Percentiles rank a stretch among this genome's conserved stretches.
Evolutionary conservation across 2,888 invertebrate species (phyloP).

Genomic region (Philonicus albiceps): DNA sequence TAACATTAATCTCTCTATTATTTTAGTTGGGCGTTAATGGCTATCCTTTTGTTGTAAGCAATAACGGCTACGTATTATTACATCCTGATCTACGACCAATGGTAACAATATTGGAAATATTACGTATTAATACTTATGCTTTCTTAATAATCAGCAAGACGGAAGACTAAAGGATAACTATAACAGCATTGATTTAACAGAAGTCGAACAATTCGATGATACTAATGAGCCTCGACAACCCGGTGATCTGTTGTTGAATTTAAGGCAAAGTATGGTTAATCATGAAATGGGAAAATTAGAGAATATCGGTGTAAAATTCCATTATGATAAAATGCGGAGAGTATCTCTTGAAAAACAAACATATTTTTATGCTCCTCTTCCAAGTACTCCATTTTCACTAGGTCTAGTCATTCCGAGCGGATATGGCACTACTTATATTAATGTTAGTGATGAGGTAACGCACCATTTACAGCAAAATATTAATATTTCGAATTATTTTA

Average conservation of each 20-base stretch:
- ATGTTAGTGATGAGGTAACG: constrained; percentile 80
- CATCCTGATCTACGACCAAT: constrained; percentile 93
- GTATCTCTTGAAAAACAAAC: constrained; percentile 81
- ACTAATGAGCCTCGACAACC: constrained; percentile 72
- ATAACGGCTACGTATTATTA: constrained; percentile 93
- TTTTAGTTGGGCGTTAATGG: constrained; percentile 91
- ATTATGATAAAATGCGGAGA: constrained; percentile 86
- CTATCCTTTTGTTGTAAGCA: constrained; percentile 95
- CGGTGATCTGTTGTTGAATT: constrained; percentile 66
- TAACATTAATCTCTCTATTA: neutral
- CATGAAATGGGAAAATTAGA: constrained; percentile 72
- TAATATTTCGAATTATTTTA: constrained; percentile 77
- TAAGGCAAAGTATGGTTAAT: constrained; percentile 75
- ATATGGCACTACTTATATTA: constrained; percentile 70
- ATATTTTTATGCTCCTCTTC: constrained; percentile 82
- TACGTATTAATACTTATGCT: neutral
- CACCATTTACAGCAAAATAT: constrained; percentile 72
- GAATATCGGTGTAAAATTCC: constrained; percentile 77
- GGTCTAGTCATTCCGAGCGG: constrained; percentile 82
- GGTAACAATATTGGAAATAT: constrained; percentile 64
- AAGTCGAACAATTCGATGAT: constrained; percentile 87
- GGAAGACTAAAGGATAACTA: constrained; percentile 82
- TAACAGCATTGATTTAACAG: constrained; percentile 94
- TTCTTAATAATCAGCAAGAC: constrained; percentile 2
- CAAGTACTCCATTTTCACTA: constrained; percentile 87